A percentile compares a stretch with the other conserved stretches of the same genome.
phyloP scores from a whole-genome alignment of 1,140 invertebrate species.

The Drosophila micromelanica region DNA sequence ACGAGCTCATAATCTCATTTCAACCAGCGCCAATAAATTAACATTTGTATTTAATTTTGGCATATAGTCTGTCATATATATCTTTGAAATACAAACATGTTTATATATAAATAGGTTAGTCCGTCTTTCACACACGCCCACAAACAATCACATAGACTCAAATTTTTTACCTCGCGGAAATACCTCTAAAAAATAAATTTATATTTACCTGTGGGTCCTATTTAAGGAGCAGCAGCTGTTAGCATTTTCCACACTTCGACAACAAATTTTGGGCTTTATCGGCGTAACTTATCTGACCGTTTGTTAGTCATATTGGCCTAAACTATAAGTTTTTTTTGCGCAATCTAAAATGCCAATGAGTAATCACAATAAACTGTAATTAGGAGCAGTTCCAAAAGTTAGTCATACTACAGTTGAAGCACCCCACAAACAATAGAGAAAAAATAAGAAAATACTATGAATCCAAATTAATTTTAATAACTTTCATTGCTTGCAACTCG shows the following conservation, averaged over 20 bases:
- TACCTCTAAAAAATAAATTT: constrained; percentile 25
- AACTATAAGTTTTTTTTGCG: constrained; percentile 16
- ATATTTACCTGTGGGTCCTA: constrained; percentile 54
- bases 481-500: constrained; percentile 54
- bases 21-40: constrained; percentile 71
- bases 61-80: constrained; percentile 47
- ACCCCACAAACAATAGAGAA: neutral
- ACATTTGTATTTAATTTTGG: constrained; percentile 43
- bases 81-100: constrained; percentile 1
- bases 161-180: constrained; percentile 40
- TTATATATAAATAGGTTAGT: constrained; percentile 19
- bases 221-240: constrained; percentile 38
- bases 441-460: neutral
- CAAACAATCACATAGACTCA: constrained; percentile 57
- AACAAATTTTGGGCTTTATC: constrained; percentile 31
- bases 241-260: neutral
- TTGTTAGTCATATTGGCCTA: constrained; percentile 51
- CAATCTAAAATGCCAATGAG: constrained; percentile 59
- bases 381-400: constrained; percentile 48
- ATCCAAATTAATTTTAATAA: constrained; percentile 22
- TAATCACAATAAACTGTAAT: constrained; percentile 59
- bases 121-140: constrained; percentile 59
- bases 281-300: constrained; percentile 36
- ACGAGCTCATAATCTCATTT: constrained; percentile 76
- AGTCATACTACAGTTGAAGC: constrained; percentile 19